phyloP scores from a whole-genome alignment of 2,888 invertebrate genomes.

The Leptothorax acervorum region DNA sequence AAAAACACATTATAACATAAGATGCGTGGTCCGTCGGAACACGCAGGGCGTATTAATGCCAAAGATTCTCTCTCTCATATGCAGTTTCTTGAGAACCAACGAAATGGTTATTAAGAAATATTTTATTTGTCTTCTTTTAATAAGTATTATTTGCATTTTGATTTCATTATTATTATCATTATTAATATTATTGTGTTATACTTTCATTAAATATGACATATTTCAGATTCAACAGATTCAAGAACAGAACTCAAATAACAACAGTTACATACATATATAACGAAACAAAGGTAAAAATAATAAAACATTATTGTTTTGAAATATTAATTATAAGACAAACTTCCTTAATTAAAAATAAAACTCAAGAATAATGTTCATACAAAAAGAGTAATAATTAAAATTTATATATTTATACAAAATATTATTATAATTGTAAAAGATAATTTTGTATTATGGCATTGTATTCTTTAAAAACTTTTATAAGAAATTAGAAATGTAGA shows the following conservation, averaged over 20 bases:
- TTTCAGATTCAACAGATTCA: background rate
- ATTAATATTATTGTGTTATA: background rate
- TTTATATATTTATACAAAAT: background rate
- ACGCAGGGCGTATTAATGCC: background rate
- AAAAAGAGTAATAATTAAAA: background rate
- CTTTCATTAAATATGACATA: background rate
- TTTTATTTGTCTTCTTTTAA: background rate
- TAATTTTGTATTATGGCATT: background rate
- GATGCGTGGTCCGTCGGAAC: constrained; percentile 18
- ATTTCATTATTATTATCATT: background rate
- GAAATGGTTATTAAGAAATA: background rate
- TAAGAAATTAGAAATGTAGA: background rate
- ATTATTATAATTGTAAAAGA: background rate
- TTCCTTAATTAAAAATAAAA: background rate
- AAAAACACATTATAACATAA: background rate
- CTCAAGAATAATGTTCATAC: background rate
- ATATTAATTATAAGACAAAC: background rate
- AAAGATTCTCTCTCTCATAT: background rate
- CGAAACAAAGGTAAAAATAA: background rate
- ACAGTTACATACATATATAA: background rate
- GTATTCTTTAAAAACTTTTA: background rate
- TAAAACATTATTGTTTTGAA: background rate
- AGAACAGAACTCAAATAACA: background rate
- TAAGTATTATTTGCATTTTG: background rate
- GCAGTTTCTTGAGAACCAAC: background rate